Percentiles rank a stretch among this genome's conserved stretches.
phyloP scores from a whole-genome alignment of 2,797 vertebrate species.

The Chromis chromis region DNA sequence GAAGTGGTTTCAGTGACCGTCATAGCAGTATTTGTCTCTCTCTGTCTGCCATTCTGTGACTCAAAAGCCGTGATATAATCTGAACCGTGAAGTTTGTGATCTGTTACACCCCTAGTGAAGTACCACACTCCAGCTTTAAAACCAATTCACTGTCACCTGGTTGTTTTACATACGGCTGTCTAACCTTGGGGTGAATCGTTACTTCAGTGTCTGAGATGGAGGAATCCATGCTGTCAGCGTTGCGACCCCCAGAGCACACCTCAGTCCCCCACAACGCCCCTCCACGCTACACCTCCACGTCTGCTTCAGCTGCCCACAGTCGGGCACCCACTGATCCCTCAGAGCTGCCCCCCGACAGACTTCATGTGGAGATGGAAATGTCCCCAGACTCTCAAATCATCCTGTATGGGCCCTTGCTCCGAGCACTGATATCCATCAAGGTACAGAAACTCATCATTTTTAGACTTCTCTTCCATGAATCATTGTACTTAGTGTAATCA shows the following conservation, averaged over 20 bases:
- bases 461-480: too few relatives aligned
- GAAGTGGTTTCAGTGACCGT: too few relatives aligned
- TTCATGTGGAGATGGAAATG: constrained; percentile 97
- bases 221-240: constrained; percentile 89
- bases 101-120: too few relatives aligned
- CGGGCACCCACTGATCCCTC: constrained; percentile 89
- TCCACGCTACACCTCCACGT: constrained; percentile 77
- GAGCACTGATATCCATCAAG: constrained; percentile 94
- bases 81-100: too few relatives aligned
- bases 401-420: constrained; percentile 93
- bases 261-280: constrained; percentile 79
- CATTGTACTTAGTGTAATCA: background rate
- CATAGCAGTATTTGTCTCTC: too few relatives aligned
- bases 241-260: constrained; percentile 80
- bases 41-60: too few relatives aligned
- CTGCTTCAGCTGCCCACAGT: constrained; percentile 82
- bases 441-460: constrained; percentile 70
- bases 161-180: background rate
- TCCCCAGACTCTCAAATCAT: constrained; percentile 95
- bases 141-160: background rate
- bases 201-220: constrained; percentile 94
- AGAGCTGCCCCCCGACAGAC: constrained; percentile 92
- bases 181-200: constrained; percentile 1
- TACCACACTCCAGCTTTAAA: background rate
- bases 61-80: too few relatives aligned